These are phyloP conservation scores for Drosophila rufa DNA, from an alignment of 1,140 invertebrate species.

Conservation along the genomic window DNA sequence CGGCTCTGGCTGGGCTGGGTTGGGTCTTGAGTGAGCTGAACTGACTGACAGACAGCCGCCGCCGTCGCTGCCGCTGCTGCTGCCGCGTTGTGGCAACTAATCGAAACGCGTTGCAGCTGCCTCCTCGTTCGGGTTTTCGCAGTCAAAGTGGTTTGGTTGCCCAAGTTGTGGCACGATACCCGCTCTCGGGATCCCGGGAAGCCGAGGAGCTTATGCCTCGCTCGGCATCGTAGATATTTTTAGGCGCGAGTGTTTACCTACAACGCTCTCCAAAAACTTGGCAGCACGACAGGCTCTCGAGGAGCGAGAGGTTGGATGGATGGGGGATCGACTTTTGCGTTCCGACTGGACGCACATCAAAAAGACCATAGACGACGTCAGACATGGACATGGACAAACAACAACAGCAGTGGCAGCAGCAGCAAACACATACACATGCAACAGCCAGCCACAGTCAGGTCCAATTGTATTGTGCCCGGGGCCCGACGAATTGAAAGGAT, in stretches of 20 bases:
- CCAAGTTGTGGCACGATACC: conserved; percentile 73
- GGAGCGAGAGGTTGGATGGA: background rate
- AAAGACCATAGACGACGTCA: conserved; percentile 62
- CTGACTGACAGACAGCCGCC: conserved; percentile 56
- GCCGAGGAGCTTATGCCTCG: conserved; percentile 49
- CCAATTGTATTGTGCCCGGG: conserved; percentile 62
- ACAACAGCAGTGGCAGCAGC: conserved; percentile 35
- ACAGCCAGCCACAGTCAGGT: conserved; percentile 27
- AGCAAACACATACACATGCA: background rate
- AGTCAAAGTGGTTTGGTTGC: conserved; percentile 77
- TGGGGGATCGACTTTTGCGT: conserved; percentile 54
- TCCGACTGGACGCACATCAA: conserved; percentile 78
- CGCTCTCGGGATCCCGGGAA: conserved; percentile 5
- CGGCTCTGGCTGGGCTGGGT: conserved; percentile 15
- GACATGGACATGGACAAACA: conserved; percentile 58
- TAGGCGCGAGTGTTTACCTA: conserved; percentile 79
- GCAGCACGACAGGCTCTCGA: conserved; percentile 43
- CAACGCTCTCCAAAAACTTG: conserved; percentile 72
- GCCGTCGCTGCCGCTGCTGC: conserved; percentile 1
- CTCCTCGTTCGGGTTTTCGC: conserved; percentile 52
- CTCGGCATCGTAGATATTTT: conserved; percentile 56
- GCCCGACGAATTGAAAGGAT: conserved; percentile 61
- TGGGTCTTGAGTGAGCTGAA: conserved; percentile 49
- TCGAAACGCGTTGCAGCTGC: conserved; percentile 83
- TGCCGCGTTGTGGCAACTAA: conserved; percentile 68